Percentiles rank a stretch among this genome's conserved stretches.
Conservation (phyloP, 2,888 invertebrate genomes). For the Caenorhabditis sp. region DNA sequence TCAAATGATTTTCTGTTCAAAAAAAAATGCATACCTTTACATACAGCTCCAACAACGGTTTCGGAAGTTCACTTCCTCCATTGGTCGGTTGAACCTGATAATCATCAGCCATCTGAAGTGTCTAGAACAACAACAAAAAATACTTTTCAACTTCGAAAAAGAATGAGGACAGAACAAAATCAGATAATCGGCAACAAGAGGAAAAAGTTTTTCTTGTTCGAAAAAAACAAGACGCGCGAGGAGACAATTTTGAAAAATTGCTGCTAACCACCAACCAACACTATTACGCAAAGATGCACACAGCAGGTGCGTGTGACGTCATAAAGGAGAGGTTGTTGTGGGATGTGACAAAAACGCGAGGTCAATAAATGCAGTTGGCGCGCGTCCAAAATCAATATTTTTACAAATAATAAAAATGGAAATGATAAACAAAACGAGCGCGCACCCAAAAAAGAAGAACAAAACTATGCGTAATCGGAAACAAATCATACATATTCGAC, state of each 20-base stretch:
- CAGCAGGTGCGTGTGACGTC: not conserved
- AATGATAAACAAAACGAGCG: not conserved
- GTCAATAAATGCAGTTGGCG: not conserved
- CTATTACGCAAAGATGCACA: not conserved
- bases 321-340: not conserved
- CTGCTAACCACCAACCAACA: not conserved
- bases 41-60: conserved; percentile 68
- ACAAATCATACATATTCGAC: conserved; percentile 22
- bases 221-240: conserved; percentile 2
- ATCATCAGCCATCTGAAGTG: conserved; percentile 53
- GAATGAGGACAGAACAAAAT: not conserved
- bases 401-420: not conserved
- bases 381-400: not conserved
- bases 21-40: conserved; percentile 55
- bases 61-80: conserved; percentile 43
- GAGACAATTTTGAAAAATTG: not conserved
- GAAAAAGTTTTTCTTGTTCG: no score
- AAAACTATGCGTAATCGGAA: conserved; percentile 32
- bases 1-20: not conserved
- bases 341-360: no score
- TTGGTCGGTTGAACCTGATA: conserved; percentile 55
- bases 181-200: conserved; percentile 1
- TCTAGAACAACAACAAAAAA: not conserved
- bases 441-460: not conserved
- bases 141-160: not conserved